Evolutionary conservation across 1,140 invertebrate species (phyloP).

Genomic region (Dreissena rostriformis): DNA sequence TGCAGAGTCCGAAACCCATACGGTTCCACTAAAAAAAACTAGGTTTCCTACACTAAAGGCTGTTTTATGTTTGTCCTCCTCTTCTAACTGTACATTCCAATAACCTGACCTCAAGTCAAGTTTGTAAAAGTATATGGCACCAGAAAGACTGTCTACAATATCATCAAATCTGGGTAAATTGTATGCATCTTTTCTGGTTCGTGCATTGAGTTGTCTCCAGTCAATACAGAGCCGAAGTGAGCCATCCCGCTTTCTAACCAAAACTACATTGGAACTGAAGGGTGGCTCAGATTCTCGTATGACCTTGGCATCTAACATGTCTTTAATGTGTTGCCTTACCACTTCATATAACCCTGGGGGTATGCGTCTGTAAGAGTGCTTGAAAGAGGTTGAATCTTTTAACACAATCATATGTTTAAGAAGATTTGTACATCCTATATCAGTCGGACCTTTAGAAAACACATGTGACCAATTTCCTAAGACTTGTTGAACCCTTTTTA

Average conservation of each 20-base stretch:
- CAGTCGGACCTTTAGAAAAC: conserved; percentile 25
- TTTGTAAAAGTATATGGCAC: background rate
- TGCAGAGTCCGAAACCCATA: conserved; percentile 22
- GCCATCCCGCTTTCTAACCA: conserved; percentile 24
- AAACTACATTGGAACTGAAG: conserved; percentile 18
- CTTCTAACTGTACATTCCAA: conserved; percentile 10
- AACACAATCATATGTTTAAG: conserved; percentile 33
- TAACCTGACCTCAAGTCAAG: conserved; percentile 10
- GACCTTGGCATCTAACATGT: conserved; percentile 19
- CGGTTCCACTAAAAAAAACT: conserved; percentile 30
- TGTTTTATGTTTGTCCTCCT: conserved; percentile 72
- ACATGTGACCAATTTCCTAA: conserved; percentile 36
- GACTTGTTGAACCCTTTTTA: conserved; percentile 11
- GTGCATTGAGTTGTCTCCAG: conserved; percentile 1
- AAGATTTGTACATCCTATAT: conserved; percentile 23
- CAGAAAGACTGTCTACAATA: conserved; percentile 8
- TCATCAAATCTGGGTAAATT: conserved; percentile 25
- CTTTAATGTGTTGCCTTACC: conserved; percentile 12
- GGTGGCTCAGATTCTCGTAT: conserved; percentile 27
- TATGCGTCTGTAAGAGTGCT: conserved; percentile 29
- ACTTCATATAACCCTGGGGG: conserved; percentile 44
- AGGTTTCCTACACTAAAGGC: conserved; percentile 53
- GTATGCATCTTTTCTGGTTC: background rate
- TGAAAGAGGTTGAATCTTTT: conserved; percentile 24
- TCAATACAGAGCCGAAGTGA: conserved; percentile 27